These are phyloP conservation scores for Alloscopus bannaensis DNA, from an alignment of 2,888 invertebrate species.

Conservation along the genomic window DNA sequence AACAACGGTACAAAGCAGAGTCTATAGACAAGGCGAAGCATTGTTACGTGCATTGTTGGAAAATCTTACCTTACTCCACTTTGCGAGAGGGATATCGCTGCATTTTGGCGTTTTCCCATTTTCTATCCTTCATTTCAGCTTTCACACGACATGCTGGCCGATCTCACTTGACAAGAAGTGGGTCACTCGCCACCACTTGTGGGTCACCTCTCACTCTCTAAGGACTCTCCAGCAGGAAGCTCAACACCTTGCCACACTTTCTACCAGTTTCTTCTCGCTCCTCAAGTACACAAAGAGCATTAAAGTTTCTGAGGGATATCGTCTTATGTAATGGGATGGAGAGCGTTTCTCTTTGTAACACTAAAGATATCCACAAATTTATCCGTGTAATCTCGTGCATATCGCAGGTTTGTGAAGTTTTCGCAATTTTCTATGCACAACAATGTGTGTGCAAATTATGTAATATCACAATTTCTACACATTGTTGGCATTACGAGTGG, in stretches of 20 bases:
- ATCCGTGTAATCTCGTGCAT: too few species aligned
- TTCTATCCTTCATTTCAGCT: constrained; percentile 36
- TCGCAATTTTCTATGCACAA: too few species aligned
- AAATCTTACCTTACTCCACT: constrained; percentile 37
- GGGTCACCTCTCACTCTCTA: constrained; percentile 34
- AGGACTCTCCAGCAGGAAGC: constrained; percentile 50
- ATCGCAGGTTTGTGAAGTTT: too few species aligned
- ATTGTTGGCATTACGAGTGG: too few species aligned
- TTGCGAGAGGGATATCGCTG: background rate
- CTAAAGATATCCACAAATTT: too few species aligned
- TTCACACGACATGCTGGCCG: constrained; percentile 28
- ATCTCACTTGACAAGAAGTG: constrained; percentile 35
- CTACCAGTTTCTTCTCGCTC: constrained; percentile 21
- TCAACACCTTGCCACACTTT: constrained; percentile 1
- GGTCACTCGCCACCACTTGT: constrained; percentile 12
- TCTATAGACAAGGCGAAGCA: too few species aligned
- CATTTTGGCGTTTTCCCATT: background rate
- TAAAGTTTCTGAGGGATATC: too few species aligned
- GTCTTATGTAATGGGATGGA: background rate
- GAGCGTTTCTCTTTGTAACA: background rate
- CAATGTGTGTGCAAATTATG: too few species aligned
- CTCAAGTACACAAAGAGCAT: constrained; percentile 15
- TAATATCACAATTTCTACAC: constrained; percentile 24
- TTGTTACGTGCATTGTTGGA: background rate
- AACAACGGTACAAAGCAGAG: too few species aligned